Evolutionary conservation across 1,140 invertebrate genomes (phyloP), one percentile per base, ranked within the genome.

Genomic region (Drosophila varians): DNA sequence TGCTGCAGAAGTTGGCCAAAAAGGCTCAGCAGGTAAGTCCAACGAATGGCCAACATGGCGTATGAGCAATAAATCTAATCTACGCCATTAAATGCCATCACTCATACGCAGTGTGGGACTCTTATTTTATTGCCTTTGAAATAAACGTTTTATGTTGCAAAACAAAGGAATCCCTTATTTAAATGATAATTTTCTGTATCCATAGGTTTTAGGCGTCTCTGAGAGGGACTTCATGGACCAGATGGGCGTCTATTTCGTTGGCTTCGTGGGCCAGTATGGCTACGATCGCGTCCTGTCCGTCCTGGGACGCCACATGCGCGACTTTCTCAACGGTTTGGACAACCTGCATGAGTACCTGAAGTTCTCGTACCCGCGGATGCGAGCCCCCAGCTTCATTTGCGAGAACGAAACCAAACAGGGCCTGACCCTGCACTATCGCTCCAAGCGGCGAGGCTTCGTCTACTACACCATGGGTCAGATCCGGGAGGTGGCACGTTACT

Each of bases 401-500:
- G 97, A 99, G 91, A 97, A 98, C 86, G 98, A 99, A 91, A 97
- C 96, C 0, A 94, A 95, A 48, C 95, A 96, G 88, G 98, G 98
- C 2, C 92, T 99, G 40, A 97, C 97, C 0, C 93, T 99, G 31
- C 98, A 99, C 92, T 98, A 98, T 90, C 93, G 98, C 42, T 98
- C 97, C 58, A 98, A 98, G 92, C 92, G 98, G 55, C 93, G 96
- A 48, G 98, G 98, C 0, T 99, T 98, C 90, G 95, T 99, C 1
- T 97, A 98, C 91, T 99, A 99, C 86, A 98, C 98, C 0, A 98
- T 98, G 95, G 98, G 98, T 4, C 98, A 99, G 92, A 98, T 99
- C 49, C 94, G 96, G 90, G 96, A 97, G 93, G 96, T 98, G 54
- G 97, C 96, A 0, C 93, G 96, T 21, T 94, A 97, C 77, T 98